Conservation (phyloP, 2,888 invertebrate species). For the Eupithecia exiguata region DNA sequence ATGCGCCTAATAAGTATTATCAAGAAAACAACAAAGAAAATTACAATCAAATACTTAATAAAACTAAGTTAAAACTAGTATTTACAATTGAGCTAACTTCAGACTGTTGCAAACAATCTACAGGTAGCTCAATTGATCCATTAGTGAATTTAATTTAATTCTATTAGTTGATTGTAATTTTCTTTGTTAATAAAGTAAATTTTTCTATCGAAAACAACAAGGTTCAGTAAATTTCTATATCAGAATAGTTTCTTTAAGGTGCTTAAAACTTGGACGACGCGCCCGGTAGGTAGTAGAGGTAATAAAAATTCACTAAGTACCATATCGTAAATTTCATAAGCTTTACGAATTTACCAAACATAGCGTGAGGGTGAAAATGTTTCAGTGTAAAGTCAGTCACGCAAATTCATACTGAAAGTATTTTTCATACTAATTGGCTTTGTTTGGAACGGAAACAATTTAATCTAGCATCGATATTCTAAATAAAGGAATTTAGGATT, state of each 20-base stretch:
- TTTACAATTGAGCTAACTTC: too few species aligned
- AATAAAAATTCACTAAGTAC: background rate
- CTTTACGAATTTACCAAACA: conserved; percentile 7
- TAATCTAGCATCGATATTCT: background rate
- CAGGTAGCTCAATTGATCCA: too few species aligned
- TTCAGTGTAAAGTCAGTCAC: conserved; percentile 18
- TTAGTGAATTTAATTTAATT: too few species aligned
- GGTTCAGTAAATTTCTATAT: background rate
- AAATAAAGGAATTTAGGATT: background rate
- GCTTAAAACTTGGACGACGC: background rate
- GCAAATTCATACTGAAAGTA: conserved; percentile 17
- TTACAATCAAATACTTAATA: too few species aligned
- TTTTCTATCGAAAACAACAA: too few species aligned
- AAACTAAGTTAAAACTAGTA: too few species aligned
- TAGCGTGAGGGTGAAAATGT: conserved; percentile 25
- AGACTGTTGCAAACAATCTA: too few species aligned
- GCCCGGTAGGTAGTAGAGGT: background rate
- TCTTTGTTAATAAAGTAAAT: too few species aligned
- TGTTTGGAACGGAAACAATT: background rate
- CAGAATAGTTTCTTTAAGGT: background rate
- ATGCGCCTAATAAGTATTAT: too few species aligned
- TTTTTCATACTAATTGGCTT: conserved; percentile 13
- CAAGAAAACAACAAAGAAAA: too few species aligned
- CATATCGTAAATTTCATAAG: background rate
- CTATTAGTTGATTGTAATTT: too few species aligned